Percentiles rank a stretch among this genome's conserved stretches.
Conservation (phyloP, 2,113 vertebrate species). For the Ochotona curzoniae region DNA sequence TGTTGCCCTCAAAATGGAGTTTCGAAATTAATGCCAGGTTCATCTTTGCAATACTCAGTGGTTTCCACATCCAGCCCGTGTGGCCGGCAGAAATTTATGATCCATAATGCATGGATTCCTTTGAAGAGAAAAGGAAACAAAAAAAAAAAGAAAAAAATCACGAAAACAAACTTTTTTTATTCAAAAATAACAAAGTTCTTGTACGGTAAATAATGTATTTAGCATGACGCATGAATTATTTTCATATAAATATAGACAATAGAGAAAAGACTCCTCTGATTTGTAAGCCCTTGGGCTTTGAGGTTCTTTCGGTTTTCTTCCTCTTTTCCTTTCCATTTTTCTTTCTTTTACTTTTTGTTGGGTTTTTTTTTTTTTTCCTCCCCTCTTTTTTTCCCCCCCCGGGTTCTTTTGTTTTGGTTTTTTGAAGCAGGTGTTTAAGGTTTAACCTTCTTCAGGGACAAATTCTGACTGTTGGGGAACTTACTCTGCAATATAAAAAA, state of each 20-base stretch:
- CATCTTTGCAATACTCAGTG: conserved; percentile 92
- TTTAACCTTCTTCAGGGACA: conserved; percentile 96
- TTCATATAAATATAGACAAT: conserved; percentile 99
- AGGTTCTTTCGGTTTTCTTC: conserved; percentile 83
- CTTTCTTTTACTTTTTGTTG: neutral
- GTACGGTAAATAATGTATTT: conserved; percentile 99
- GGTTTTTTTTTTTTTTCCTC: conserved; percentile 71
- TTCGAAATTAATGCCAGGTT: conserved; percentile 90
- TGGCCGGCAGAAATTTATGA: conserved; percentile 96
- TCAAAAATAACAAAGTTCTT: conserved; percentile 95
- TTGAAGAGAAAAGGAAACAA: conserved; percentile 87
- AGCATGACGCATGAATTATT: conserved; percentile 99
- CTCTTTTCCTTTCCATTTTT: conserved; percentile 49
- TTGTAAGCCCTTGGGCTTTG: conserved; percentile 96
- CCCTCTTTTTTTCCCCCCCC: conserved; percentile 66
- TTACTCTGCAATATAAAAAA: conserved; percentile 90
- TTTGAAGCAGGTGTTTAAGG: conserved; percentile 95
- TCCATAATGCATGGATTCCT: conserved; percentile 97
- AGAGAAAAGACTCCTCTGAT: conserved; percentile 97
- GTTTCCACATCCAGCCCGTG: conserved; percentile 92
- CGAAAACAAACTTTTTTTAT: conserved; percentile 89
- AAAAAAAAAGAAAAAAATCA: conserved; percentile 64
- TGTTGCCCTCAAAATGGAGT: conserved; percentile 89
- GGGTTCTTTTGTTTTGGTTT: conserved; percentile 83
- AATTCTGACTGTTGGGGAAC: conserved; percentile 92